phyloP scores from a whole-genome alignment of 2,113 vertebrate species.

The Stigmatopora argus region DNA sequence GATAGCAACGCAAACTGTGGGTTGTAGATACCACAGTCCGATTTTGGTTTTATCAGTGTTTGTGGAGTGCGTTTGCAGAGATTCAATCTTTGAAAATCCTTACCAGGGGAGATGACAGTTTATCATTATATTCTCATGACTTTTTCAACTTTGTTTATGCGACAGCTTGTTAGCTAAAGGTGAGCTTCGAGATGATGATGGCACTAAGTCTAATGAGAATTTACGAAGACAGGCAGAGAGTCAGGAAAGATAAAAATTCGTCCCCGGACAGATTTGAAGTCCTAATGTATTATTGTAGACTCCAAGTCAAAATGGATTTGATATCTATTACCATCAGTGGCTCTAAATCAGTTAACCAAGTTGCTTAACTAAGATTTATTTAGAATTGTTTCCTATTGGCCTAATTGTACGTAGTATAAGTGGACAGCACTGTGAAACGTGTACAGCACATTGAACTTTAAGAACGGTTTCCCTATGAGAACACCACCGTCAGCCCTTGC shows the following conservation, averaged over 20 bases:
- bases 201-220: neutral
- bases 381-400: slow-evolving; percentile 27
- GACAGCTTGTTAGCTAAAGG: slow-evolving; percentile 11
- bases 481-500: neutral
- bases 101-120: slow-evolving; percentile 51
- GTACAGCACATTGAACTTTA: neutral
- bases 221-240: neutral
- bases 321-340: too few relatives aligned
- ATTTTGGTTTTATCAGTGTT: slow-evolving; percentile 68
- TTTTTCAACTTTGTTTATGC: slow-evolving; percentile 52
- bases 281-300: too few relatives aligned
- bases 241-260: neutral
- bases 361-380: too few relatives aligned
- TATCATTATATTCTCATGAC: slow-evolving; percentile 59
- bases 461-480: slow-evolving; percentile 11
- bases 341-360: too few relatives aligned
- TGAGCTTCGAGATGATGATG: neutral
- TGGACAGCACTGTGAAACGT: slow-evolving; percentile 43
- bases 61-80: slow-evolving; percentile 61
- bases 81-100: slow-evolving; percentile 65
- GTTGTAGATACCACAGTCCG: slow-evolving; percentile 69
- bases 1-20: slow-evolving; percentile 58
- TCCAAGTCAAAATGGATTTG: too few relatives aligned
- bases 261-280: neutral
- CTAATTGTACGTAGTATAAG: slow-evolving; percentile 51